A percentile compares a stretch with the other conserved stretches of the same genome.
phyloP scores from a whole-genome alignment of 2,113 vertebrate species.

The Zosterops lateralis region DNA sequence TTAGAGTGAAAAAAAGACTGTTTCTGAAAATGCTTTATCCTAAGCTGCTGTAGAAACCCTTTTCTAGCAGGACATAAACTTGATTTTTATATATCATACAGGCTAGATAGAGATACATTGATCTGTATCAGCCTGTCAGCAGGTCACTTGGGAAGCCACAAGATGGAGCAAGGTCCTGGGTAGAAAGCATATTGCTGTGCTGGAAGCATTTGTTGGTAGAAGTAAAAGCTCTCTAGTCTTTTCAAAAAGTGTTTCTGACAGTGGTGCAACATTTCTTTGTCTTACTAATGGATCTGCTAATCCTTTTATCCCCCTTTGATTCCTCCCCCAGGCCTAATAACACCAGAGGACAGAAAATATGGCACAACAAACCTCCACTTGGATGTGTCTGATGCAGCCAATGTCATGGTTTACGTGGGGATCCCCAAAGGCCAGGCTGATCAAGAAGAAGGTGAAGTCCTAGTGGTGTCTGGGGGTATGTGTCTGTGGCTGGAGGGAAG shows the following conservation, averaged over 20 bases:
- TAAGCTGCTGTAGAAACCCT: not conserved
- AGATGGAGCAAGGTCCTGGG: not conserved
- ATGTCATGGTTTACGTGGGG: conserved; percentile 83
- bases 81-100: accelerated
- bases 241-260: not conserved
- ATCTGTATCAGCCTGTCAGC: not conserved
- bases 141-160: not conserved
- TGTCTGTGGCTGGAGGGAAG: not conserved
- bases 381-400: conserved; percentile 81
- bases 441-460: conserved; percentile 75
- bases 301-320: accelerated
- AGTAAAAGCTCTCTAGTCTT: not conserved
- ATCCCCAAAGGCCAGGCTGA: conserved; percentile 78
- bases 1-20: not conserved
- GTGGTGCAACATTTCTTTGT: not conserved
- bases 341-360: conserved; percentile 78
- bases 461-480: not conserved
- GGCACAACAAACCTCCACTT: conserved; percentile 82
- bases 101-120: not conserved
- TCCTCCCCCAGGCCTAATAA: conserved; percentile 71
- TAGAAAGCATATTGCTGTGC: not conserved
- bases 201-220: not conserved
- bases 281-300: not conserved
- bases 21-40: not conserved
- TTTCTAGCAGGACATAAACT: not conserved